A percentile compares a stretch with the other conserved stretches of the same genome.
Evolutionary conservation across 2,113 vertebrate species (phyloP).

Genomic region (Urocolius indicus): DNA sequence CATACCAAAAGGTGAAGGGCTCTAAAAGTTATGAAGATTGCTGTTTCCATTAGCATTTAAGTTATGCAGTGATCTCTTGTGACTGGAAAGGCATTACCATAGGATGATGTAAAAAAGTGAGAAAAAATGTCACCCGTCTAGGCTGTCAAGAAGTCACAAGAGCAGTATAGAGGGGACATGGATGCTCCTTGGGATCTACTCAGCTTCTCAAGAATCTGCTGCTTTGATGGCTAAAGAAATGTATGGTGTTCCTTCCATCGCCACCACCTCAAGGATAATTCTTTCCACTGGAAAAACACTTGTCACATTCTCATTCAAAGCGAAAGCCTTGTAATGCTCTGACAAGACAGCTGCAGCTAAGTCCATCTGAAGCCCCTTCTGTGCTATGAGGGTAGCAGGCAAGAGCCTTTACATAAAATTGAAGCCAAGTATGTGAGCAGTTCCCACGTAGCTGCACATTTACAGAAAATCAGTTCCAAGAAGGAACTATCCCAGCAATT

Average conservation of each 20-base stretch:
- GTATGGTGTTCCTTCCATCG: background rate
- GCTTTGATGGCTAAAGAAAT: background rate
- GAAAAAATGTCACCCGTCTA: background rate
- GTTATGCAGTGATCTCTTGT: background rate
- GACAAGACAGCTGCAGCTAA: background rate
- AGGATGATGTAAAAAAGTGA: background rate
- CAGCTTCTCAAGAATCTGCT: background rate
- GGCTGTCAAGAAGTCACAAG: background rate
- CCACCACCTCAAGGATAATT: background rate
- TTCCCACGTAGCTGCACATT: background rate
- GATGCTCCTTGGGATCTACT: accelerated
- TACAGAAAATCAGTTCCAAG: background rate
- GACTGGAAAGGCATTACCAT: background rate
- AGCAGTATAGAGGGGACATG: accelerated
- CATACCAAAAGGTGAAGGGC: background rate
- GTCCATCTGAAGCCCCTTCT: background rate
- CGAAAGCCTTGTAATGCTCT: background rate
- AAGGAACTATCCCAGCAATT: background rate
- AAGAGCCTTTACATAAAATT: background rate
- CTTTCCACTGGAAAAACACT: background rate
- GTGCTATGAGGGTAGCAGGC: background rate
- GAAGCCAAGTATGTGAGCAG: accelerated
- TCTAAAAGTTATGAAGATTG: background rate
- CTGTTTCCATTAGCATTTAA: background rate
- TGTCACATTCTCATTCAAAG: background rate